Base-by-base conservation (phyloP, 2,113 vertebrate genomes). In the Colossoma macropomum region DNA sequence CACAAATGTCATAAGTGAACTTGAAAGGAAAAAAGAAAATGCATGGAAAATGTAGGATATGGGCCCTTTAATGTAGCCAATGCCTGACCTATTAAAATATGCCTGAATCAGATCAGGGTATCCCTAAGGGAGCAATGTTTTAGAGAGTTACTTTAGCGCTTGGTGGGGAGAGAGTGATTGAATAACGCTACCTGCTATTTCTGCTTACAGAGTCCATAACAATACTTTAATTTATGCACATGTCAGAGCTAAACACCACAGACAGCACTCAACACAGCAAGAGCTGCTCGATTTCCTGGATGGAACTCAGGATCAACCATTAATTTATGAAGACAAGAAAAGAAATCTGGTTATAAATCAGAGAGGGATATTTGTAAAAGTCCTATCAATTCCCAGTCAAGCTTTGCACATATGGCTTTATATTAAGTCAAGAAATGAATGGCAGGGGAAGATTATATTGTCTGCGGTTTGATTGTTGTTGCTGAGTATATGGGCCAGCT, bases 191-290 rank as follows among this genome's bases (percentile, higher is more conserved):
- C 52, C 52, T 77, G 65, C 65, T 70, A 28, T 70, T 70, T 81
- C 45, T 60, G 38, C 65, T 83, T 62, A 50, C 34, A 13, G 74
- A 62, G 17, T 48, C 56, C 34, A 70, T 82, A 82, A 77, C 65
- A 60, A 69, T 50, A 27, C 28, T 45, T 76, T 71, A 83, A 83
- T 83, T 77, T 50, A 83, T 83, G 66, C 38, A n/a, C 81, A 60
- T 27, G 16, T 83, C 74, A 83, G 23, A 21, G 16, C 32, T 71
- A 71, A 83, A 66, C 41, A 3, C 74, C 52, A 59, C 34, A 76
- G 80, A 82, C 21, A 34, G n/a, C 41, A 28, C 54, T 41, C 32
- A 70, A 28, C 74, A 11, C 74, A 83, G 34, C 81, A n/a, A 76
- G 81, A 83, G 52, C 63, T 32, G 65, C 60, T 48, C 21, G 0